Conservation (phyloP, 37 sponge, comb jelly and placozoan genomes). For the Cliona cf. orientalis region DNA sequence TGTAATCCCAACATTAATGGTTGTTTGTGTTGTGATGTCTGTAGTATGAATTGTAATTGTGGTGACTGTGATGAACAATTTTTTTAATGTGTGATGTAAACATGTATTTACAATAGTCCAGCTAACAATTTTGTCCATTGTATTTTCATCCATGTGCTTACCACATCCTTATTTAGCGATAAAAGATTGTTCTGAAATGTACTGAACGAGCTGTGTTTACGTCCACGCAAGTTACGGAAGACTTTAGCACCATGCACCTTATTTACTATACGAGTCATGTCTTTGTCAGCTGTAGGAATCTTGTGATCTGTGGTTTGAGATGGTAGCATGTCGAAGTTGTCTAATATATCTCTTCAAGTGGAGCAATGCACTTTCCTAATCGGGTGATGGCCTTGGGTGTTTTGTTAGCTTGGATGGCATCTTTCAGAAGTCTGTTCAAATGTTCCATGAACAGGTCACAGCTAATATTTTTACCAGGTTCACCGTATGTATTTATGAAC, state of each 20-base stretch:
- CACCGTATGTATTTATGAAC: neutral
- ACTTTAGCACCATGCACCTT: neutral
- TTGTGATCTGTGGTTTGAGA: neutral
- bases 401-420: neutral
- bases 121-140: too few relatives aligned
- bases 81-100: neutral
- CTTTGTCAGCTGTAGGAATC: neutral
- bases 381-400: neutral
- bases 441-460: neutral
- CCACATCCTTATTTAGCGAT: too few relatives aligned
- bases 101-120: too few relatives aligned
- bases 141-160: too few relatives aligned
- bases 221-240: neutral
- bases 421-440: neutral
- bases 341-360: neutral
- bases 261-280: neutral
- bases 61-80: neutral
- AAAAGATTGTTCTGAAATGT: too few relatives aligned
- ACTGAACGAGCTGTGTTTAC: neutral
- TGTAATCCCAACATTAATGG: too few relatives aligned
- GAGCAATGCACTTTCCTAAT: neutral
- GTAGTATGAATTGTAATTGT: conserved; percentile 20
- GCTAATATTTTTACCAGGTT: neutral
- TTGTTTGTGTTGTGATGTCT: too few relatives aligned
- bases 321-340: neutral